Base-by-base conservation (phyloP, 2,113 vertebrate genomes). In the Trematomus loennbergii region DNA sequence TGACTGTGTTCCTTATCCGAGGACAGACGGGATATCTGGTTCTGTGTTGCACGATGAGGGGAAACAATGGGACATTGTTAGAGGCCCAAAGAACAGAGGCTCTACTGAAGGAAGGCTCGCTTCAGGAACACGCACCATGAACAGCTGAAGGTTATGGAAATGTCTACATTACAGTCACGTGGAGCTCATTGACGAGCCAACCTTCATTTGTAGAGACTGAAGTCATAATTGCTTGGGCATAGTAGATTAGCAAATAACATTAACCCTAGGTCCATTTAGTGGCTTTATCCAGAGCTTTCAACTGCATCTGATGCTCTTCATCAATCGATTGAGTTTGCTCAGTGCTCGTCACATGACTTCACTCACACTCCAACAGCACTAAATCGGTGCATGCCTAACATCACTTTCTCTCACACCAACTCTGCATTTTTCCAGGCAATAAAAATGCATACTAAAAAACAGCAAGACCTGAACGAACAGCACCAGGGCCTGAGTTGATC, bases 61-160 rank as follows among this genome's bases (percentile, higher is more conserved):
- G 20, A 33, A 75, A 90, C 81, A 90, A 75, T 70, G 58, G 52
- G 9, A 4, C 87, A 72, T 73, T 83, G 63, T 85, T 52, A 18
- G 54, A 68, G 49, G 40, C 40, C 71, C 76, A 52, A 48, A 63
- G 49, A 36, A 46, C 78, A 66, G 70, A 74, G 65, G 49, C 52
- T 67, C 70, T n/a, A 18, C 54, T 78, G 78, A 78, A 13, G 74
- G n/a, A 75, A n/a, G 67, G 18, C 9, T 45, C 36, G 48, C 53
- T 68, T 80, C 2, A 69, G 50, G 20, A 53, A 65, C 62, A 54
- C 43, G 50, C 53, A 65, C 20, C 71, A 45, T 12, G 63, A 58
- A 63, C n/a, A n/a, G 46, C 6, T n/a, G 20, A 68, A 48, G 62
- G 57, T 53, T 52, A 54, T 58, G 72, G 62, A 69, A 72, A 76